Conservation (phyloP, 2,797 vertebrate genomes). For the Centroberyx gerrardi region DNA sequence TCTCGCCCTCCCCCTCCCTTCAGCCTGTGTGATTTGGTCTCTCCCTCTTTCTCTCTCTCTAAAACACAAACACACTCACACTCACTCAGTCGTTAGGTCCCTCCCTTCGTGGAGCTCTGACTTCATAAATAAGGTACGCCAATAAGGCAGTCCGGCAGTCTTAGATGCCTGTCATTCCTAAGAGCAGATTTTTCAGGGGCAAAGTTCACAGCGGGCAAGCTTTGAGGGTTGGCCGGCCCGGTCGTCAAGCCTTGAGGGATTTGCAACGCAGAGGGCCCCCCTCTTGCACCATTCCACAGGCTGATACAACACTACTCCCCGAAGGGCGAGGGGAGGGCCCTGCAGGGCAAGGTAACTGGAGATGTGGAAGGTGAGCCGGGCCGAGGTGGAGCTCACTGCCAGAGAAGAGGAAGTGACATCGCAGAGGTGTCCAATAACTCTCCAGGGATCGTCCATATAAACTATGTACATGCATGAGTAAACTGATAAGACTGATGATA, state of each 20-base stretch:
- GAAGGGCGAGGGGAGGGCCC: constrained; percentile 58
- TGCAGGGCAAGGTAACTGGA: constrained; percentile 73
- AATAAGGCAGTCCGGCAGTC: constrained; percentile 78
- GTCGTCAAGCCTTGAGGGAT: constrained; percentile 54
- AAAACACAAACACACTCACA: constrained; percentile 62
- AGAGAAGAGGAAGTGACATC: constrained; percentile 81
- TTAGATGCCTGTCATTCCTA: constrained; percentile 91
- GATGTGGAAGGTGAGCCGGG: constrained; percentile 77
- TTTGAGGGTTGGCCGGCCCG: constrained; percentile 71
- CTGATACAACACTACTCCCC: constrained; percentile 66
- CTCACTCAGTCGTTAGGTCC: constrained; percentile 61
- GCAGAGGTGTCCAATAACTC: constrained; percentile 68
- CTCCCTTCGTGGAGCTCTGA: constrained; percentile 77
- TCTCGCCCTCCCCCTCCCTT: constrained; percentile 58
- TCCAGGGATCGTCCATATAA: constrained; percentile 45
- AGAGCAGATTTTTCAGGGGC: constrained; percentile 81
- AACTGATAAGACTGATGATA: constrained; percentile 8
- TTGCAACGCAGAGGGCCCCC: constrained; percentile 21
- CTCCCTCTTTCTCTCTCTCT: constrained; percentile 58
- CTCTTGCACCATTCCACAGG: constrained; percentile 51
- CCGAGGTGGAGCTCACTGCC: constrained; percentile 66
- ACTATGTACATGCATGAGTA: constrained; percentile 30
- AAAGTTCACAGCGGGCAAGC: constrained; percentile 86
- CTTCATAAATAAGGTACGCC: constrained; percentile 84
- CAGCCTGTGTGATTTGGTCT: constrained; percentile 65